Percentiles rank a stretch among this genome's conserved stretches.
Evolutionary conservation across 30 jellyfish, hydroid and myxozoan species (phyloP).

Genomic region (Sanderia malayensis): DNA sequence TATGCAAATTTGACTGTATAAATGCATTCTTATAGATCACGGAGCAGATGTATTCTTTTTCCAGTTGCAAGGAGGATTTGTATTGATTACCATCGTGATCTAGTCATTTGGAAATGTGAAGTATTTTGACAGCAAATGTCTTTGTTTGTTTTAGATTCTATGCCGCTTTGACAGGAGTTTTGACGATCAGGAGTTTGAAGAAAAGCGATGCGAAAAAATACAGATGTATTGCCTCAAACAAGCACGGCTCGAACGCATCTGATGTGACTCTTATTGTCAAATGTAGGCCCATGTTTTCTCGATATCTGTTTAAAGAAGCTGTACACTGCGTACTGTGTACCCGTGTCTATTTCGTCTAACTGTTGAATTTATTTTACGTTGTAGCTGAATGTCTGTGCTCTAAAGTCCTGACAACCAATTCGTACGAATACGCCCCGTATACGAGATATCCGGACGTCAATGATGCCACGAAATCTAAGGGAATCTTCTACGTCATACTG

Average conservation of each 20-base stretch:
- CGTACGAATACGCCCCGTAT: slow-evolving; percentile 75
- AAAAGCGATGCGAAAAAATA: slow-evolving; percentile 54
- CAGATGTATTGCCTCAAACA: slow-evolving; percentile 61
- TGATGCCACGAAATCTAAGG: slow-evolving; percentile 22
- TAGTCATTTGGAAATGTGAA: no score
- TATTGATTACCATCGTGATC: no score
- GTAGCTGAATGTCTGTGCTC: slow-evolving; percentile 78
- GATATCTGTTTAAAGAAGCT: no score
- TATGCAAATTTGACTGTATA: no score
- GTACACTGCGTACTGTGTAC: no score
- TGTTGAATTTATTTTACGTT: no score
- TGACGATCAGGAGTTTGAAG: slow-evolving; percentile 50
- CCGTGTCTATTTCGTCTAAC: no score
- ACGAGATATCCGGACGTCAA: slow-evolving; percentile 37
- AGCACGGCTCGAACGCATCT: slow-evolving; percentile 28
- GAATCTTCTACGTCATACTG: slow-evolving; percentile 63
- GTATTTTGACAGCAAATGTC: no score
- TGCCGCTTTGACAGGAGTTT: slow-evolving; percentile 64
- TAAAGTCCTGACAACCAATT: slow-evolving; percentile 56
- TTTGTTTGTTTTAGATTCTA: slow-evolving; percentile 15
- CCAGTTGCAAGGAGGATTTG: no score
- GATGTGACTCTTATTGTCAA: slow-evolving; percentile 36
- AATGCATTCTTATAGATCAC: no score
- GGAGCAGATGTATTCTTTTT: no score
- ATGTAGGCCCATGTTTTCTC: slow-evolving; percentile 57